Conservation (phyloP, 2,797 vertebrate genomes). For the Brachyalestes nurse region DNA sequence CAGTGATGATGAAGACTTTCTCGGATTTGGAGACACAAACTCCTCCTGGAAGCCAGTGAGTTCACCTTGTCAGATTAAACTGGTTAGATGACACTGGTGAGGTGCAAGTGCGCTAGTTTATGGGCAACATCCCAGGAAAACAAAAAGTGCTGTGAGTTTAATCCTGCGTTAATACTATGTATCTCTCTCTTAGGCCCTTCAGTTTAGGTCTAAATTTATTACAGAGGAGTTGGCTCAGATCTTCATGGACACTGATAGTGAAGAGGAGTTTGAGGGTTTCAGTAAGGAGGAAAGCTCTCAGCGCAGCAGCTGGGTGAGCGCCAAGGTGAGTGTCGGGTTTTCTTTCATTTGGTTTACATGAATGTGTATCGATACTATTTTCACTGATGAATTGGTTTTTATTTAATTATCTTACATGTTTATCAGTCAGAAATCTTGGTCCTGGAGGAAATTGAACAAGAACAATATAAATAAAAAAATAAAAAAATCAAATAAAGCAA, state of each 20-base stretch:
- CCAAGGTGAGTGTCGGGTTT: constrained; percentile 11
- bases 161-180: background rate
- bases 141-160: background rate
- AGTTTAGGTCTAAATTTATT: constrained; percentile 81
- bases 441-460: too few relatives aligned
- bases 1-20: constrained; percentile 52
- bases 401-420: too few relatives aligned
- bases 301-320: constrained; percentile 66
- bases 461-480: too few relatives aligned
- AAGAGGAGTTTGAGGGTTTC: constrained; percentile 90
- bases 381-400: too few relatives aligned
- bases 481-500: too few relatives aligned
- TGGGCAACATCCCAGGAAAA: too few relatives aligned
- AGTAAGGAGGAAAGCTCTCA: constrained; percentile 56
- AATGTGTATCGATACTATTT: background rate
- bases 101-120: background rate
- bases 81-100: background rate
- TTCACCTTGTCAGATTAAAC: background rate
- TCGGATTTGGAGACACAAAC: constrained; percentile 50
- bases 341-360: background rate
- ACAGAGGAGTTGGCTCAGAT: constrained; percentile 83
- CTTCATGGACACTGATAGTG: constrained; percentile 90
- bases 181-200: constrained; percentile 67
- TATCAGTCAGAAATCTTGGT: too few relatives aligned
- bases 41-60: constrained; percentile 51